These are phyloP conservation scores for Silurus asotus DNA, from an alignment of 2,113 vertebrate genomes.

Conservation along the genomic window DNA sequence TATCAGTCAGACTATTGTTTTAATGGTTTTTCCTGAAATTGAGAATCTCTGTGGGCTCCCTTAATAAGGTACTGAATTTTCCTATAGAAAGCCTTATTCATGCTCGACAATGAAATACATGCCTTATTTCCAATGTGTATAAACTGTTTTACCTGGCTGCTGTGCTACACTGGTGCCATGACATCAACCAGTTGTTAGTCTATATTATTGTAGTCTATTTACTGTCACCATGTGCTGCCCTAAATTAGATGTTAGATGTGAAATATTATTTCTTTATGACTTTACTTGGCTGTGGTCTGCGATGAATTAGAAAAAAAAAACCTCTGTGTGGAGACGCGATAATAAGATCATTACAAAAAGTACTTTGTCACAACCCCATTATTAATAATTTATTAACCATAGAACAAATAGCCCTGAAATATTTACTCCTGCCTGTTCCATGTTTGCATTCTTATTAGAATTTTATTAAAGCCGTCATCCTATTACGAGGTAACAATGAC, in stretches of 20 bases:
- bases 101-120: background rate
- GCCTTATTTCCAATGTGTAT: background rate
- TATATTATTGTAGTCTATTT: background rate
- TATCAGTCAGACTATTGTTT: background rate
- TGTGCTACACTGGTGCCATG: background rate
- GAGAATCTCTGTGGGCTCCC: background rate
- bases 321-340: background rate
- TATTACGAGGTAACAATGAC: background rate
- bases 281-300: background rate
- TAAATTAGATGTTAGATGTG: background rate
- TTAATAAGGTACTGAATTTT: conserved; percentile 18
- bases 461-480: background rate
- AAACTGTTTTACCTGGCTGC: background rate
- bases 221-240: background rate
- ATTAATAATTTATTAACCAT: background rate
- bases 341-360: background rate
- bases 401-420: background rate
- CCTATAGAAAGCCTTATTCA: background rate
- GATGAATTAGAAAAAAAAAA: background rate
- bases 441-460: background rate
- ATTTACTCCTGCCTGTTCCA: background rate
- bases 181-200: no score
- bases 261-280: background rate
- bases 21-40: conserved; percentile 11
- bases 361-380: background rate